Base-by-base conservation (phyloP, 2,888 invertebrate species). In the Platycheirus albimanus region DNA sequence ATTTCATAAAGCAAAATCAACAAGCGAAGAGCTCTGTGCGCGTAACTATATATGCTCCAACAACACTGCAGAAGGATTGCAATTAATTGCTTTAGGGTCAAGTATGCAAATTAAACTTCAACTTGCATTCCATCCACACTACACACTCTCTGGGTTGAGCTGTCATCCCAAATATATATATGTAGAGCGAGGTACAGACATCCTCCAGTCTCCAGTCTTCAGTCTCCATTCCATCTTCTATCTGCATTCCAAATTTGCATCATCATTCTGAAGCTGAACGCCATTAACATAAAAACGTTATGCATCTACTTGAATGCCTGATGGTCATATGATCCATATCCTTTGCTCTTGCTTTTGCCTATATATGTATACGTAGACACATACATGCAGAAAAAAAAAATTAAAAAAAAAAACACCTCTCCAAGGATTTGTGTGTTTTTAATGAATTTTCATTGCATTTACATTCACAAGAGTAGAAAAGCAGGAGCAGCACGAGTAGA, bases 31-130 rank as follows among this genome's bases (percentile, higher is more conserved):
- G 6, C 15, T 58, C 41, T 41, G 56, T 24, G 30, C 24, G 24
- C 24, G 24, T 24, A 3, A 24, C 5, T 33, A 4, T 33, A 8
- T 38, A 3, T 17, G 20, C 19, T 20, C 24, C 24, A n/a, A 8
- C 52, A 28, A 30, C 43, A 30, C 17, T 10, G 28, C 38, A 30
- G 17, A 19, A 54, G 49, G 70, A 70, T 51, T 64, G 70, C 58
- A 80, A 64, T 80, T 80, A 80, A 80, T 80, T 75, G 69, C 80
- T 80, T 75, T 45, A 43, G 80, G 85, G 85, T 86, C 86, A 86
- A 86, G 80, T 78, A 85, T 84, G 86, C 85, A 86, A 86, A 86
- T 86, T 85, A 84, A 72, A 85, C 76, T 80, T 80, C 75, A 76
- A 51, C 80, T 80, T 76, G 51, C 70, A 51, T 64, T 74, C 64